These are phyloP conservation scores for Masnerella sp. DNA, from an alignment of 2,888 invertebrate genomes.

Conservation along the genomic window DNA sequence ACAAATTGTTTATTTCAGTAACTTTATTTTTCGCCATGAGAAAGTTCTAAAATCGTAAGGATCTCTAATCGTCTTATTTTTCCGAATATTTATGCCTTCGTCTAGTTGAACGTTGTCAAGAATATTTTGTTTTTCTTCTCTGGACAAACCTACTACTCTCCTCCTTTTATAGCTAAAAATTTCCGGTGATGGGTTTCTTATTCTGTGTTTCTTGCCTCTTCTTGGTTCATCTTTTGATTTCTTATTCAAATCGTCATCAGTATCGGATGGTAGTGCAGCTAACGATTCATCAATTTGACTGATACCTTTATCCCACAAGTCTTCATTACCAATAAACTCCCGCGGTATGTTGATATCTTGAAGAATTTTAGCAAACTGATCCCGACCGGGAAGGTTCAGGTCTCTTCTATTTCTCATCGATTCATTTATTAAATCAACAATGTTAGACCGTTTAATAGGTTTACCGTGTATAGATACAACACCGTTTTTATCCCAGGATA, in stretches of 20 bases:
- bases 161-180: too few species aligned
- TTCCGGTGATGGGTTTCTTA: too few species aligned
- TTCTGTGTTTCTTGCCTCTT: neutral
- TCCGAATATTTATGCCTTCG: too few species aligned
- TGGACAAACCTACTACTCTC: too few species aligned
- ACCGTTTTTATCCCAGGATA: slow-evolving; percentile 28
- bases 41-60: slow-evolving; percentile 2
- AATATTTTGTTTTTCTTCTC: too few species aligned
- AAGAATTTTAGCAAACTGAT: slow-evolving; percentile 22
- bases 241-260: too few species aligned
- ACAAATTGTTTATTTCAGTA: neutral
- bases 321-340: slow-evolving; percentile 10
- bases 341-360: slow-evolving; percentile 4
- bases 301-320: too few species aligned
- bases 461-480: slow-evolving; percentile 25
- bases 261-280: too few species aligned
- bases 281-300: too few species aligned
- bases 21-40: slow-evolving; percentile 7
- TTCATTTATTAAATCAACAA: slow-evolving; percentile 41
- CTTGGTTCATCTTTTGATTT: neutral
- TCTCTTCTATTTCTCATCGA: slow-evolving; percentile 12
- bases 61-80: too few species aligned
- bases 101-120: too few species aligned
- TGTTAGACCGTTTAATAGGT: slow-evolving; percentile 11
- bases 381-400: neutral